Conservation (phyloP, 1,140 invertebrate genomes). For the Odontomachus brunneus region DNA sequence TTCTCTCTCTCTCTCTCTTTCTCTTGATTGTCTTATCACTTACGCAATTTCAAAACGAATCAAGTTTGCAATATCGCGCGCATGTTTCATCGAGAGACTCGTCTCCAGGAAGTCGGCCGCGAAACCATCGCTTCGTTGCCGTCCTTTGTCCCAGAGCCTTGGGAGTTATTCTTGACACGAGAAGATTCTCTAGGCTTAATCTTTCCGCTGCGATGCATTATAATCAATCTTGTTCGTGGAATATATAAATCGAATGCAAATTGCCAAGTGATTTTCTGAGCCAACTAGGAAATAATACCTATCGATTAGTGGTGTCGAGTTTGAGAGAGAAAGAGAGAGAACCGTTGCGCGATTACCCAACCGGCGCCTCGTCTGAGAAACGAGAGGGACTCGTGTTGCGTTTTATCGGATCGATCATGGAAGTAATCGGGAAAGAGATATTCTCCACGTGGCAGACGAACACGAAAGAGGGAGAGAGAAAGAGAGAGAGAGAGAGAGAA, state of each 20-base stretch:
- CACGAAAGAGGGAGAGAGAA: neutral
- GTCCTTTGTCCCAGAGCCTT: constrained; percentile 20
- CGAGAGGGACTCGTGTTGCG: constrained; percentile 1
- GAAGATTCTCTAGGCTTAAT: constrained; percentile 53
- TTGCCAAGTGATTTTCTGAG: constrained; percentile 48
- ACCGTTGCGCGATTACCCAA: constrained; percentile 57
- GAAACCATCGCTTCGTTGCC: constrained; percentile 45
- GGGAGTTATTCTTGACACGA: constrained; percentile 29
- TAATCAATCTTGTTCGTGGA: constrained; percentile 55
- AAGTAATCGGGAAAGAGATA: constrained; percentile 28
- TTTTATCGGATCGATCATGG: constrained; percentile 43
- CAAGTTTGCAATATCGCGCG: constrained; percentile 11
- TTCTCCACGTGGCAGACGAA: constrained; percentile 54
- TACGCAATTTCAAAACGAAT: constrained; percentile 27
- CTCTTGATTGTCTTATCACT: neutral
- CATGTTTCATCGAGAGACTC: constrained; percentile 28
- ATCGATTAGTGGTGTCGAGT: constrained; percentile 44
- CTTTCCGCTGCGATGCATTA: constrained; percentile 41
- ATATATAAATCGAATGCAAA: constrained; percentile 60
- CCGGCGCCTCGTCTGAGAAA: constrained; percentile 25
- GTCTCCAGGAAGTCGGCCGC: neutral
- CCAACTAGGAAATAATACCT: constrained; percentile 61
- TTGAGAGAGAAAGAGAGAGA: too few relatives aligned
- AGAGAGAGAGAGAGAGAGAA: too few relatives aligned
- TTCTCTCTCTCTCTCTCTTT: neutral